Evolutionary conservation across 35 echinoderm and acorn worm genomes (phyloP).

Genomic region (Hemicentrotus pulcherrimus): DNA sequence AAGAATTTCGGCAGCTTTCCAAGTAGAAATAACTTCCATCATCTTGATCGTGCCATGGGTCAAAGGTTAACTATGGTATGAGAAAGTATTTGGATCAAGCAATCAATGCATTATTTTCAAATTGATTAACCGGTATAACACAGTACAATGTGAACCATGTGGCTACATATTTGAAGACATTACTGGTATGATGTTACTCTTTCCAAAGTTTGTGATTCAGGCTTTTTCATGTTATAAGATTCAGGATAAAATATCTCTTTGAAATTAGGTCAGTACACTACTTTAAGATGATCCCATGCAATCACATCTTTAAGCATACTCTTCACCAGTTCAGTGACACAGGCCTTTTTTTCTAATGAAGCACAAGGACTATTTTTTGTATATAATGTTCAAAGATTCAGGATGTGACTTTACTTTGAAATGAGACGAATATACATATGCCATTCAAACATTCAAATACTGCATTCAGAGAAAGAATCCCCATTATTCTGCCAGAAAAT

Average conservation of each 20-base stretch:
- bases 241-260: too few relatives aligned
- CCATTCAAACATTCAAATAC: background rate
- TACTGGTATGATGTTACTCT: background rate
- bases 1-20: background rate
- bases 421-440: background rate
- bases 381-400: too few relatives aligned
- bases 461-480: background rate
- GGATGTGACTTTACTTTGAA: too few relatives aligned
- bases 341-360: too few relatives aligned
- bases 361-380: too few relatives aligned
- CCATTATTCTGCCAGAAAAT: background rate
- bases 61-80: background rate
- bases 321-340: too few relatives aligned
- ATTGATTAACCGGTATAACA: background rate
- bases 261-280: too few relatives aligned
- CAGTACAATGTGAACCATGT: background rate
- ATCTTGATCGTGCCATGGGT: background rate
- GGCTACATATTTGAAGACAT: background rate
- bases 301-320: too few relatives aligned
- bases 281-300: too few relatives aligned
- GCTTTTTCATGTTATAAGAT: too few relatives aligned
- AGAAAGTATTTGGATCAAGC: background rate
- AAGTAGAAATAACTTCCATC: conserved; percentile 1
- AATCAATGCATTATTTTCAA: background rate
- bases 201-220: background rate